Conservation (phyloP, 1,140 invertebrate genomes). For the Trichonephila clavata region DNA sequence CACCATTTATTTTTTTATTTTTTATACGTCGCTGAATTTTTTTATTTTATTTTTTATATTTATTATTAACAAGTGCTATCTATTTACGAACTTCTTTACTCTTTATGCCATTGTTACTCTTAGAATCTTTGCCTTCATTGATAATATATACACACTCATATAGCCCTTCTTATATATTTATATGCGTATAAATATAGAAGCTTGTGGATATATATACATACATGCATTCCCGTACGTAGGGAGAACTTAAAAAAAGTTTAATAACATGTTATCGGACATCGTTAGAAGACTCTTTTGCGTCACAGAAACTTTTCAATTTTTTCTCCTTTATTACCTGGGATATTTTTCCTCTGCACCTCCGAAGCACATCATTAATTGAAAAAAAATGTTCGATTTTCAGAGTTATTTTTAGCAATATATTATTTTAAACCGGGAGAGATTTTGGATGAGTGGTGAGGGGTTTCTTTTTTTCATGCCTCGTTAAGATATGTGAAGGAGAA, state of each 20-base stretch:
- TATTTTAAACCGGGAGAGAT: background rate
- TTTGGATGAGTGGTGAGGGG: background rate
- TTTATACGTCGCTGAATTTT: background rate
- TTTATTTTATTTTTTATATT: background rate
- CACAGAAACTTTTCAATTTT: background rate
- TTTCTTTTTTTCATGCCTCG: background rate
- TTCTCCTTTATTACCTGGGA: background rate
- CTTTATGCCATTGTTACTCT: background rate
- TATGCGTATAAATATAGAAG: no score
- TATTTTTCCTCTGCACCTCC: background rate
- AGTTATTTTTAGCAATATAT: constrained; percentile 43
- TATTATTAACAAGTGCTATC: constrained; percentile 40
- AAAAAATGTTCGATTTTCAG: constrained; percentile 10
- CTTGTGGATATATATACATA: background rate
- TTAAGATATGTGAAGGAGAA: background rate
- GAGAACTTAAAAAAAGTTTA: constrained; percentile 23
- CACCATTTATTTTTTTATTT: background rate
- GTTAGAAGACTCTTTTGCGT: constrained; percentile 31
- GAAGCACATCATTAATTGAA: constrained; percentile 36
- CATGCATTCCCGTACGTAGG: background rate
- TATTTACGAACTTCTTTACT: constrained; percentile 10
- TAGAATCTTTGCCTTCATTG: background rate
- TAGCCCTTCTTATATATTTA: no score
- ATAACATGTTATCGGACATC: constrained; percentile 49
- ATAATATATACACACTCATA: no score